Evolutionary conservation across 2,888 invertebrate genomes (phyloP).

Genomic region (Synergus laeviventris): DNA sequence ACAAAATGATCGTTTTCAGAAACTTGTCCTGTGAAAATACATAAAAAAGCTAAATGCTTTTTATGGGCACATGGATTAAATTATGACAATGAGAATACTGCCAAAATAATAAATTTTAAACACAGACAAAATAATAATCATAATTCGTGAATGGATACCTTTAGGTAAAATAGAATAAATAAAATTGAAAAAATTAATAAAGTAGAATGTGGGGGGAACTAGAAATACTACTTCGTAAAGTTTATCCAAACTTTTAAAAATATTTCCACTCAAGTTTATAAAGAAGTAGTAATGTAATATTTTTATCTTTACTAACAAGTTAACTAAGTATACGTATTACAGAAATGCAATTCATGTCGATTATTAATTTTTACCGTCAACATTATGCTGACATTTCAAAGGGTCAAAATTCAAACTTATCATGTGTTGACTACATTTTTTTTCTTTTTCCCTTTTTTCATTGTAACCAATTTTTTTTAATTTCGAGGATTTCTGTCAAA

Average conservation of each 20-base stretch:
- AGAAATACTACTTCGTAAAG: background rate
- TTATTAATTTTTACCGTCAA: too few species aligned
- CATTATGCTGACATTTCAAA: too few species aligned
- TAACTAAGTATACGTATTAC: background rate
- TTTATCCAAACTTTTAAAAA: background rate
- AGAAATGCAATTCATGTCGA: background rate
- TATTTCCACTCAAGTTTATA: background rate
- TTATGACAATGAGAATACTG: background rate
- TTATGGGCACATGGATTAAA: background rate
- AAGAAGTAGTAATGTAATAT: too few species aligned
- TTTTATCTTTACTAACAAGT: background rate
- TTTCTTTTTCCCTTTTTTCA: too few species aligned
- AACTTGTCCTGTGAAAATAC: constrained; percentile 6
- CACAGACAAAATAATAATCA: background rate
- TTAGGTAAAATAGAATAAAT: background rate
- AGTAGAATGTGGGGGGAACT: background rate
- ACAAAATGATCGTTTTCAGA: background rate
- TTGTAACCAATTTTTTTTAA: too few species aligned
- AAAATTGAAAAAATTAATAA: background rate
- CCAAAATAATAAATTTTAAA: constrained; percentile 5
- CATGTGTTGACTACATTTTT: too few species aligned
- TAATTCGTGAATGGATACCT: constrained; percentile 1
- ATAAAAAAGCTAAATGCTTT: background rate
- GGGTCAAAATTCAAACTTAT: too few species aligned
- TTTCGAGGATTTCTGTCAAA: background rate